Conservation (phyloP, 2,888 invertebrate species). For the Lithophane semibrunnea region DNA sequence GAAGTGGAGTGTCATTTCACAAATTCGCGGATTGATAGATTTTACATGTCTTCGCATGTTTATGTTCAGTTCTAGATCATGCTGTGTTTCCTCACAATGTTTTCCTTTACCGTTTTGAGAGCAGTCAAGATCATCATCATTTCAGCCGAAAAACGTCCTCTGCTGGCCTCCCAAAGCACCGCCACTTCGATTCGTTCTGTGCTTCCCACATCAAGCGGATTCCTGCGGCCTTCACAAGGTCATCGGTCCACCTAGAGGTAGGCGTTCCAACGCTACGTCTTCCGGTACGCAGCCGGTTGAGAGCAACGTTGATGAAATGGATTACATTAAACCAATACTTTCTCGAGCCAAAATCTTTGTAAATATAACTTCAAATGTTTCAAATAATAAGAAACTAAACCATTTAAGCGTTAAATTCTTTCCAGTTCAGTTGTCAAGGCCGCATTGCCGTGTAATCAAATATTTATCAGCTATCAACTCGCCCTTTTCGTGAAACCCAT, state of each 20-base stretch:
- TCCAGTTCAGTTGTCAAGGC: conserved; percentile 36
- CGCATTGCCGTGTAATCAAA: conserved; percentile 34
- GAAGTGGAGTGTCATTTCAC: background rate
- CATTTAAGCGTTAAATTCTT: conserved; percentile 21
- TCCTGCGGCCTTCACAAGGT: no score
- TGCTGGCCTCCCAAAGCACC: no score
- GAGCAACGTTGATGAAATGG: background rate
- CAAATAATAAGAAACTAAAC: background rate
- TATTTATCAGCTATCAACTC: conserved; percentile 42
- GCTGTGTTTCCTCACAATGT: background rate
- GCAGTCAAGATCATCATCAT: background rate
- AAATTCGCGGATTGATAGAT: background rate
- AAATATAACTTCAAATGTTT: conserved; percentile 4
- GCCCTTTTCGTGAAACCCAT: conserved; percentile 35
- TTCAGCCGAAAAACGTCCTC: no score
- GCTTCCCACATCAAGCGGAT: no score
- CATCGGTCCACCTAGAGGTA: no score
- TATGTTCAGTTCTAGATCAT: background rate
- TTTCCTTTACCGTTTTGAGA: background rate
- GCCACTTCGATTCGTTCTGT: no score
- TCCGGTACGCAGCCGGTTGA: no score
- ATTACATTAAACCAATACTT: background rate
- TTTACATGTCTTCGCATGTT: background rate
- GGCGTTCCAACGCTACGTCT: no score
- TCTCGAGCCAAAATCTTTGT: background rate